Evolutionary conservation across 2,113 vertebrate species (phyloP).

Genomic region (Sphaerodactylus townsendi): DNA sequence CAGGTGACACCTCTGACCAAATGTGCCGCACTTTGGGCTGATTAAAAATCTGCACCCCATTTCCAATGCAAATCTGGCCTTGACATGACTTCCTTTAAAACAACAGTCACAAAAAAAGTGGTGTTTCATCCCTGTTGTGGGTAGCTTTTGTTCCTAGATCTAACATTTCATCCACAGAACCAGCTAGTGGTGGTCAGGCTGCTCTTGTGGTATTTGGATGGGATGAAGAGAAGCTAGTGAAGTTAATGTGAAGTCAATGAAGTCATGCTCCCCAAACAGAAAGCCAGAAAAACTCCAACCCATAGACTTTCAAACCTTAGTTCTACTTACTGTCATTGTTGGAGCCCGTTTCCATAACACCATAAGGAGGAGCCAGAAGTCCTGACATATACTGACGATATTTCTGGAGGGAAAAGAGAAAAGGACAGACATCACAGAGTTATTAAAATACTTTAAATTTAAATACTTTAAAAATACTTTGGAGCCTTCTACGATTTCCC

Average conservation of each 20-base stretch:
- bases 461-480: not conserved
- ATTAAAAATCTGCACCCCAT: too few species aligned
- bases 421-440: slow-evolving; percentile 22
- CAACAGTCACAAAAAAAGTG: too few species aligned
- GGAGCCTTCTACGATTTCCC: not conserved
- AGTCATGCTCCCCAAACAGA: not conserved
- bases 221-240: not conserved
- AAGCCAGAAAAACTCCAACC: not conserved
- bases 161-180: not conserved
- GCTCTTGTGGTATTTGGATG: not conserved
- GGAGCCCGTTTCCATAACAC: slow-evolving; percentile 92
- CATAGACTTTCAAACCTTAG: not conserved
- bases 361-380: slow-evolving; percentile 93
- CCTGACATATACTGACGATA: slow-evolving; percentile 95
- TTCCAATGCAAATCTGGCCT: too few species aligned
- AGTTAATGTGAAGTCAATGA: too few species aligned
- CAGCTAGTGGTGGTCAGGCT: not conserved
- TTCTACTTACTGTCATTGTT: slow-evolving; percentile 90
- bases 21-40: too few species aligned
- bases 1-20: too few species aligned
- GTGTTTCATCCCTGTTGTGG: too few species aligned
- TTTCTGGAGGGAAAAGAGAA: slow-evolving; percentile 81
- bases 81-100: too few species aligned
- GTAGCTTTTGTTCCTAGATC: not conserved
- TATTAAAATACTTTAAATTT: slow-evolving; percentile 34